These are phyloP conservation scores for Pyrrhosoma nymphula DNA, from an alignment of 2,888 invertebrate species.

Conservation along the genomic window DNA sequence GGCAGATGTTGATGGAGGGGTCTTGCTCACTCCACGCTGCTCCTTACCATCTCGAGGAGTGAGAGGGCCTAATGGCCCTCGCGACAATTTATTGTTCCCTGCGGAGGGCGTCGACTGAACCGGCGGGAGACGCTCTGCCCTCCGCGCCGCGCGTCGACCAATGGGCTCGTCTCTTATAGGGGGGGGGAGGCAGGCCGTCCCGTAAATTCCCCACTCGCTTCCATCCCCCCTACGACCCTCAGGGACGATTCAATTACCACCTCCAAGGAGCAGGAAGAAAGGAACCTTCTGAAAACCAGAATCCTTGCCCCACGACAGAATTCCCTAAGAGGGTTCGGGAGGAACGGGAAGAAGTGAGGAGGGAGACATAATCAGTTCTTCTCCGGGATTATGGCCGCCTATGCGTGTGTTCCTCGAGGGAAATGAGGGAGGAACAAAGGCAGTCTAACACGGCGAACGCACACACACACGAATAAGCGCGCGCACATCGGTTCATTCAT, in stretches of 20 bases:
- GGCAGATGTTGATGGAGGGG: too few relatives aligned
- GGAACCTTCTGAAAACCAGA: background rate
- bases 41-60: background rate
- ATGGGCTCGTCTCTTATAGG: background rate
- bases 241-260: background rate
- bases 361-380: background rate
- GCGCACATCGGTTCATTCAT: background rate
- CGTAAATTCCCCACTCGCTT: background rate
- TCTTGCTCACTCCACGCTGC: background rate
- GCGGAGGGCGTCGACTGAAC: background rate
- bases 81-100: background rate
- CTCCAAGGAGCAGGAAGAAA: background rate
- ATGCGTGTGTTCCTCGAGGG: background rate
- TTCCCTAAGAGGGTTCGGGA: background rate
- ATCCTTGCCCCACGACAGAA: background rate
- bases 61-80: background rate
- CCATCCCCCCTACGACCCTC: background rate
- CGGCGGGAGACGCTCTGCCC: background rate
- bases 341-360: background rate
- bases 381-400: background rate
- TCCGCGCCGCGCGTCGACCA: background rate
- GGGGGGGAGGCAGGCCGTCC: background rate
- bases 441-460: background rate
- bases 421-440: background rate
- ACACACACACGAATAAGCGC: background rate